Conservation (phyloP, 2,797 vertebrate genomes). For the Aldrovandia affinis region DNA sequence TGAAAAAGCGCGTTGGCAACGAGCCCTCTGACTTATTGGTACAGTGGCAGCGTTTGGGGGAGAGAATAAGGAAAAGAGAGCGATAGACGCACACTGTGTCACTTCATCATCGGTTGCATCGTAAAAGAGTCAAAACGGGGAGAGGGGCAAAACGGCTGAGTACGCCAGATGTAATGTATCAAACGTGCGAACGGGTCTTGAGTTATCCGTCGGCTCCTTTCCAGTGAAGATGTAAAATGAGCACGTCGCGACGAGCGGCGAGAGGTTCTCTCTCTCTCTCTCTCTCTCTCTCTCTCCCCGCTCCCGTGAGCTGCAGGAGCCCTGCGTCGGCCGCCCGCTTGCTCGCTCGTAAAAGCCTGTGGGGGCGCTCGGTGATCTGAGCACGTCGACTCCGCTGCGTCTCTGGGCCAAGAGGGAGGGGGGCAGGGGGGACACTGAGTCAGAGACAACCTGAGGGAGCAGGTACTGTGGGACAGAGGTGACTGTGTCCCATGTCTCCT, state of each 20-base stretch:
- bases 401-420: neutral
- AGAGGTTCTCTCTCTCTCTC: too few relatives aligned
- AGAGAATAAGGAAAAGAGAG: neutral
- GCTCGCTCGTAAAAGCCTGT: too few relatives aligned
- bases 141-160: too few relatives aligned
- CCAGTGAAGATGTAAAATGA: slow-evolving; percentile 19
- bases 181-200: too few relatives aligned
- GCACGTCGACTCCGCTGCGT: too few relatives aligned
- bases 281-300: too few relatives aligned
- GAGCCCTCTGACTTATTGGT: neutral
- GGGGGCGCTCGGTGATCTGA: too few relatives aligned
- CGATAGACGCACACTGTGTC: neutral
- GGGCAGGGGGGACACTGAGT: neutral
- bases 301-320: too few relatives aligned
- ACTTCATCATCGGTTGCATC: neutral
- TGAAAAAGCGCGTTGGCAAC: neutral
- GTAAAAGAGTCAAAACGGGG: neutral
- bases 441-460: neutral
- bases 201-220: too few relatives aligned
- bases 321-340: too few relatives aligned
- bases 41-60: neutral
- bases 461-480: neutral
- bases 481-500: neutral
- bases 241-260: too few relatives aligned
- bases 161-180: too few relatives aligned